Base-by-base conservation (phyloP, 2,797 vertebrate species). In the Spea hammondii region DNA sequence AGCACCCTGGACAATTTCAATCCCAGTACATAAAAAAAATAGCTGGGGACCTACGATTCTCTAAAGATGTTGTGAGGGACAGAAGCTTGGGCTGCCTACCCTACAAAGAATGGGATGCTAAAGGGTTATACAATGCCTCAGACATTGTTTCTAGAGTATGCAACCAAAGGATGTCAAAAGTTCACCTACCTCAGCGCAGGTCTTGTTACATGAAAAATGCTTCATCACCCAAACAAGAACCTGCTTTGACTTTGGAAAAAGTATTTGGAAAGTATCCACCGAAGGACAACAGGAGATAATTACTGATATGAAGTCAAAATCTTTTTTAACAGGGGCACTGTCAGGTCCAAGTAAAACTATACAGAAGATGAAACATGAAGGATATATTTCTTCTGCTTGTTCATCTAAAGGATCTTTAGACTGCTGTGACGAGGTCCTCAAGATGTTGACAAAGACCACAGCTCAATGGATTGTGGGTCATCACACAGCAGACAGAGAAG, bases 1-100 rank as follows among this genome's bases (percentile, higher is more conserved):
- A 45, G 6, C 46, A 51, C 59, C 67, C 53, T 44, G 9, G 59
- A 4, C 45, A 50, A 4, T 74, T 88, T 53, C 88, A 87, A 79
- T 83, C 72, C 13, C 83, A 83, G 32, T 88, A 88, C 70, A 55
- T 92, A 66, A 85, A 83, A 74, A 87, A 83, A 5, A 83, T 86
- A 0, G 86, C 85, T 2, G 80, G 86, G 6, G 51, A 85, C 65
- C 84, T 93, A 13, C 85, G 83, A 64, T 93, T 94, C 85, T 90
- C 92, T 46, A 82, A 87, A 76, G 92, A 93, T 2, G 90, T 92
- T 32, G 44, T 89, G 45, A 77, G 82, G 79, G 87, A 90, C 57
- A 85, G 88, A 82, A 87, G 85, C 5, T 53, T 87, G 5, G 76
- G 88, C 76, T 76, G 79, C 65, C 4, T 89, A 14, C 74, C 90